Conservation (phyloP, 2,888 invertebrate genomes). For the Malthinus flaveolus region DNA sequence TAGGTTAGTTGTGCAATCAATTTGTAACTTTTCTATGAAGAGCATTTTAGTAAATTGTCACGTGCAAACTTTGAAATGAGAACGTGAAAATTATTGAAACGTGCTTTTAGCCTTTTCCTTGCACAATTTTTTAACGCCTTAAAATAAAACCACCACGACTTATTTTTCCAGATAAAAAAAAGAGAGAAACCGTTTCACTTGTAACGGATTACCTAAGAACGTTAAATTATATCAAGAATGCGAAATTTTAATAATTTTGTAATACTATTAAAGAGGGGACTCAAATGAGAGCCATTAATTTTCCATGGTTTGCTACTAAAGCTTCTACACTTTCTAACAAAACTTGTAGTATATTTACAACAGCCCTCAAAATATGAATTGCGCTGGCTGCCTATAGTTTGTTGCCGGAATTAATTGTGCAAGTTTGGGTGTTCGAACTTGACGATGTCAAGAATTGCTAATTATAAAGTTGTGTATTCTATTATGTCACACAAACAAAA, state of each 20-base stretch:
- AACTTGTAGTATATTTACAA: slow-evolving; percentile 14
- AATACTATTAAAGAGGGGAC: slow-evolving; percentile 1
- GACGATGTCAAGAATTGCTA: slow-evolving; percentile 14
- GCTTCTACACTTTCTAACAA: slow-evolving; percentile 14
- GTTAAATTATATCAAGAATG: neutral
- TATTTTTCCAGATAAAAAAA: no score
- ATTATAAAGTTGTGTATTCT: slow-evolving; percentile 15
- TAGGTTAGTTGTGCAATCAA: no score
- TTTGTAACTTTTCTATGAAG: no score
- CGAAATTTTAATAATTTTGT: slow-evolving; percentile 8
- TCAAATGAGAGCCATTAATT: slow-evolving; percentile 14
- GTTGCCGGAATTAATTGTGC: slow-evolving; percentile 17
- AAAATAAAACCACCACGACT: no score
- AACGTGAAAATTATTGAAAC: no score
- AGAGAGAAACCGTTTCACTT: no score
- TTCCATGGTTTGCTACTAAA: slow-evolving; percentile 10
- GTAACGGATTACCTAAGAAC: no score
- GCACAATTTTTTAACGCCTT: no score
- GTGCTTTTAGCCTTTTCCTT: no score
- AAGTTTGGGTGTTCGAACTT: slow-evolving; percentile 15
- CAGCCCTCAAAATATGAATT: slow-evolving; percentile 19
- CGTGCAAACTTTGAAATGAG: no score
- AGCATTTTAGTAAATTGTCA: no score
- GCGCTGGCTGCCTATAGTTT: slow-evolving; percentile 12
- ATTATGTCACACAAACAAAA: slow-evolving; percentile 6